These are phyloP conservation scores for Poecilus cupreus DNA, from an alignment of 2,888 invertebrate species.

Conservation along the genomic window DNA sequence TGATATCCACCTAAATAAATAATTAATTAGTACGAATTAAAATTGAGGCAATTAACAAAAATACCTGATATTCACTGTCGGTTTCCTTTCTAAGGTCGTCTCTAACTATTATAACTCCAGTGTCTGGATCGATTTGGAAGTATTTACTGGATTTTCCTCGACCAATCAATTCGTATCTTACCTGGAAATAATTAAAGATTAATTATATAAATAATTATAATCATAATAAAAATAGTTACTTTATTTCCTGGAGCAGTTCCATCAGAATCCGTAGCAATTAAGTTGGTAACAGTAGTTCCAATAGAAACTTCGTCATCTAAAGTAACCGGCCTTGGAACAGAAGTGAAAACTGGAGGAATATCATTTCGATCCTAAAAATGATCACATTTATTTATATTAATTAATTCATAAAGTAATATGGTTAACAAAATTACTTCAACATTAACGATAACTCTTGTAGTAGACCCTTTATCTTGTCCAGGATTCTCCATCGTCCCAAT, in stretches of 20 bases:
- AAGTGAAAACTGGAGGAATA: constrained; percentile 90
- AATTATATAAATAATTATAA: background rate
- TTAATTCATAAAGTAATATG: no score
- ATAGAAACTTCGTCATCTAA: constrained; percentile 89
- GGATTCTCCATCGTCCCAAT: constrained; percentile 91
- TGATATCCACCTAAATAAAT: constrained; percentile 82
- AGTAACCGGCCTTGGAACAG: constrained; percentile 87
- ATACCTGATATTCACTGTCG: constrained; percentile 90
- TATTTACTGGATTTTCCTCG: constrained; percentile 88
- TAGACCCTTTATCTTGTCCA: constrained; percentile 80
- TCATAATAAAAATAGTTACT: constrained; percentile 68
- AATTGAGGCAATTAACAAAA: constrained; percentile 19
- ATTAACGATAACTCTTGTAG: constrained; percentile 83
- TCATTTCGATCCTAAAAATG: constrained; percentile 86
- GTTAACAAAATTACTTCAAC: constrained; percentile 76
- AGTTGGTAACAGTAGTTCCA: constrained; percentile 86
- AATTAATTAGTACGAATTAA: constrained; percentile 44
- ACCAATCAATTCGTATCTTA: constrained; percentile 86
- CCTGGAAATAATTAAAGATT: constrained; percentile 66
- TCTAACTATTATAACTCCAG: constrained; percentile 85
- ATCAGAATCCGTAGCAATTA: constrained; percentile 88
- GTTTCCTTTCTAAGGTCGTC: constrained; percentile 90
- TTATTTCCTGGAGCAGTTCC: constrained; percentile 90
- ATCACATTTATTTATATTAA: background rate
- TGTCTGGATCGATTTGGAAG: constrained; percentile 91